Base-by-base conservation (phyloP, 2,797 vertebrate genomes). In the Setipinna tenuifilis region DNA sequence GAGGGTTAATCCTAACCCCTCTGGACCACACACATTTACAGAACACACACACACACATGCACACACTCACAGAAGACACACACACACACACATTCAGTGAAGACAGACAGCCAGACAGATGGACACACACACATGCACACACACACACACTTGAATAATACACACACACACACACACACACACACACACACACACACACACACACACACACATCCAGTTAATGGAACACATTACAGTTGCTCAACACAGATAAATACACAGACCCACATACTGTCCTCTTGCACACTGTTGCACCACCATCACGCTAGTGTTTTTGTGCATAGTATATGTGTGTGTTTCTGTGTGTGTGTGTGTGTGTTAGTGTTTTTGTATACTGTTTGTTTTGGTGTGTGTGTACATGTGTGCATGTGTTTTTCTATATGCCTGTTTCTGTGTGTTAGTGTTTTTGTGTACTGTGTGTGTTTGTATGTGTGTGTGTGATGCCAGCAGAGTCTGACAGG, bases 401-500 rank as follows among this genome's bases (percentile, higher is more conserved):
- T 65, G 61, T 65, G 61, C 25, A n/a, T 41, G 35, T 5, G 35
- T 41, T 2, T 41, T 2, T 41, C 2, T 41, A 5, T 41, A 41
- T 5, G 35, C 35, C 2, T 5, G 5, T 41, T 41, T 41, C 35
- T 41, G 35, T 41, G 35, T 41, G 35, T 41, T 41, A 41, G 35
- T 41, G 35, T 41, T 41, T 41, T 41, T 41, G 35, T 41, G 35
- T 41, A 41, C 35, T 41, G 35, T 41, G 35, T 41, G 35, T 41
- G 23, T 0, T 28, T 25, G 19, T 23, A 5, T 78, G 31, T 78
- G 31, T 44, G 71, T 78, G 35, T 93, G 91, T 92, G 92, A 91
- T 91, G 92, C 90, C 81, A 87, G 87, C 89, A 89, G 90, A 92
- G 92, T 92, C 94, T 93, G 91, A 93, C 91, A 91, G 91, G 87